A percentile compares a stretch with the other conserved stretches of the same genome.
phyloP scores from a whole-genome alignment of 1,140 invertebrate genomes.

The Drosophila sechellia region DNA sequence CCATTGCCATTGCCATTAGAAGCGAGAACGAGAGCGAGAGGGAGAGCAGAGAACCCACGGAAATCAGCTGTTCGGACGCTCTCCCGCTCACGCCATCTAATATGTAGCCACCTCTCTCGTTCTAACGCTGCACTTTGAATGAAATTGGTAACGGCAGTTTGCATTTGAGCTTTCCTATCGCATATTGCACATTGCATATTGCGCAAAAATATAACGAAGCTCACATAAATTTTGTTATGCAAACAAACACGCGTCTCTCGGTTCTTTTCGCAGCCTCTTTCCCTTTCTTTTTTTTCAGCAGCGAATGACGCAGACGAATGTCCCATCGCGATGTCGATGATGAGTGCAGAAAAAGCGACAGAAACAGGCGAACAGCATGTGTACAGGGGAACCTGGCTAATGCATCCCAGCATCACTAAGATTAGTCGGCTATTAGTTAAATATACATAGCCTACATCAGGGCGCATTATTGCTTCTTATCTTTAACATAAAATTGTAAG shows the following conservation, averaged over 20 bases:
- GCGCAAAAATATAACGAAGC: conserved; percentile 61
- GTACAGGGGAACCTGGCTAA: not conserved
- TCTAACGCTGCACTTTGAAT: conserved; percentile 66
- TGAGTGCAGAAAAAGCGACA: conserved; percentile 27
- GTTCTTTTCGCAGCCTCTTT: conserved; percentile 10
- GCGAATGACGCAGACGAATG: conserved; percentile 75
- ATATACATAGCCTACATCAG: not conserved
- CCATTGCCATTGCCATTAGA: conserved; percentile 50
- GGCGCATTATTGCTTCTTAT: not conserved
- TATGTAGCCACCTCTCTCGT: not conserved
- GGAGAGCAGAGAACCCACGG: conserved; percentile 3
- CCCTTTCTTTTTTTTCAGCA: conserved; percentile 2
- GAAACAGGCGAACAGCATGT: conserved; percentile 5
- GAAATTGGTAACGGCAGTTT: conserved; percentile 73
- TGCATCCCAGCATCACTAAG: no score
- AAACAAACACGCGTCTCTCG: conserved; percentile 54
- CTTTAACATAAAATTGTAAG: no score
- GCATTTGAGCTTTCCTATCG: conserved; percentile 66
- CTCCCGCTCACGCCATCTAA: conserved; percentile 3
- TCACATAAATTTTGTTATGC: conserved; percentile 58
- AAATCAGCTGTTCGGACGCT: conserved; percentile 65
- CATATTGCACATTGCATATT: conserved; percentile 39
- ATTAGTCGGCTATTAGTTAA: no score
- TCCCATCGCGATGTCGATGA: conserved; percentile 44
- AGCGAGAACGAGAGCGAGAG: conserved; percentile 32